Evolutionary conservation across 2,113 vertebrate species (phyloP).

Genomic region (Epinephelus moara): DNA sequence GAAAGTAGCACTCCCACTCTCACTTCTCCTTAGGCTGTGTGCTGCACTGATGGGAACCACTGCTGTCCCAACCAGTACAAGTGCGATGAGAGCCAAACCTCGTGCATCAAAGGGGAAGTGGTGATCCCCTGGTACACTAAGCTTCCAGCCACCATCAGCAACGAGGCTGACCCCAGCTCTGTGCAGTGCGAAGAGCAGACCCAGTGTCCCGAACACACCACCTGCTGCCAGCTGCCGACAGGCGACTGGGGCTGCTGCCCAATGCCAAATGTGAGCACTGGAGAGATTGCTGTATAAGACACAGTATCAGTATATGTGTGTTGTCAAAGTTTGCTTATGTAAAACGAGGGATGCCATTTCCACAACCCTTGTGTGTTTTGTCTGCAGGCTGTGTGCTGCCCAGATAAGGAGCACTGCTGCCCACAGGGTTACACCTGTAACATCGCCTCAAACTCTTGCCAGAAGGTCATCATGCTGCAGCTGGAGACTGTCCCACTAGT

Average conservation of each 20-base stretch:
- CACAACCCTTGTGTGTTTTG: background rate
- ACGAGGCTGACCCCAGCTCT: background rate
- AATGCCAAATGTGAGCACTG: conserved; percentile 65
- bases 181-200: conserved; percentile 41
- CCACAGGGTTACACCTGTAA: conserved; percentile 83
- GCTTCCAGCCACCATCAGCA: conserved; percentile 39
- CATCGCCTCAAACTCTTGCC: conserved; percentile 52
- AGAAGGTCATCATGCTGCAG: conserved; percentile 59
- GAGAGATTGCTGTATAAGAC: background rate
- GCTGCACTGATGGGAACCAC: conserved; percentile 77
- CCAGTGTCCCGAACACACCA: conserved; percentile 62
- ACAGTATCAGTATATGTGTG: background rate
- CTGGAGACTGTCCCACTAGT: conserved; percentile 66
- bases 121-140: conserved; percentile 84
- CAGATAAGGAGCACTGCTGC: conserved; percentile 84
- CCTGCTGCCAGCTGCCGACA: conserved; percentile 72
- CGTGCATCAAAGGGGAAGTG: conserved; percentile 68
- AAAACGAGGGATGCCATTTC: background rate
- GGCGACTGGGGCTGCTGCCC: conserved; percentile 82
- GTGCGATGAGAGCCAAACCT: conserved; percentile 42
- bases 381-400: conserved; percentile 82
- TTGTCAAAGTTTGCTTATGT: conserved; percentile 6
- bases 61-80: conserved; percentile 79
- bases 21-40: conserved; percentile 78
- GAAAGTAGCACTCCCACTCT: conserved; percentile 32